These are phyloP conservation scores for Caiman crocodilus DNA, from an alignment of 2,797 vertebrate genomes.

Conservation along the genomic window DNA sequence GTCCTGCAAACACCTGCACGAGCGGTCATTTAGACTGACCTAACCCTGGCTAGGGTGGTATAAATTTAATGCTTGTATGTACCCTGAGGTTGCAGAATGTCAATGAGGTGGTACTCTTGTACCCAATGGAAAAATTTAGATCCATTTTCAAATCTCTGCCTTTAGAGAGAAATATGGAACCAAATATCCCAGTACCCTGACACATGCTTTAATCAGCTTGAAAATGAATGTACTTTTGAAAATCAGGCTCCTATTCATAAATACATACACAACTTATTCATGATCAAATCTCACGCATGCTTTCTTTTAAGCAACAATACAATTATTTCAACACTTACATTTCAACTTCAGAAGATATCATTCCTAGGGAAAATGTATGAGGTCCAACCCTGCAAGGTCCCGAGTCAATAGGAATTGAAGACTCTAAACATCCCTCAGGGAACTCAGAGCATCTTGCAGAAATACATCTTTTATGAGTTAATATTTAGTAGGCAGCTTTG, in stretches of 20 bases:
- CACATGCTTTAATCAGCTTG: neutral
- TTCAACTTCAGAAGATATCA: neutral
- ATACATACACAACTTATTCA: neutral
- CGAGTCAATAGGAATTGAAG: neutral
- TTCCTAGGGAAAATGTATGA: neutral
- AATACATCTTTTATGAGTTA: neutral
- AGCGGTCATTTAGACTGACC: too few relatives aligned
- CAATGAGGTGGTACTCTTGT: neutral
- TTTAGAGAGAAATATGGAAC: neutral
- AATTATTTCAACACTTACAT: accelerated
- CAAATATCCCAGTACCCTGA: neutral
- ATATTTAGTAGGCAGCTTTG: neutral
- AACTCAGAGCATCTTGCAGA: neutral
- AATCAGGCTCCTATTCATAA: neutral
- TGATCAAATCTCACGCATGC: neutral
- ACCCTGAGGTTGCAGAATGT: neutral
- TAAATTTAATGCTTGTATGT: too few relatives aligned
- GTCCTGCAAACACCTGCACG: too few relatives aligned
- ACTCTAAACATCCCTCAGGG: neutral
- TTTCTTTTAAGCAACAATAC: neutral
- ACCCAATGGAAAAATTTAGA: neutral
- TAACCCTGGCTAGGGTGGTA: too few relatives aligned
- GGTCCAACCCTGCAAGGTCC: neutral
- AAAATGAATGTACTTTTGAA: neutral
- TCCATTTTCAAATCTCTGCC: neutral